A percentile compares a stretch with the other conserved stretches of the same genome.
phyloP scores from a whole-genome alignment of 2,113 vertebrate species.

The Scomber japonicus region DNA sequence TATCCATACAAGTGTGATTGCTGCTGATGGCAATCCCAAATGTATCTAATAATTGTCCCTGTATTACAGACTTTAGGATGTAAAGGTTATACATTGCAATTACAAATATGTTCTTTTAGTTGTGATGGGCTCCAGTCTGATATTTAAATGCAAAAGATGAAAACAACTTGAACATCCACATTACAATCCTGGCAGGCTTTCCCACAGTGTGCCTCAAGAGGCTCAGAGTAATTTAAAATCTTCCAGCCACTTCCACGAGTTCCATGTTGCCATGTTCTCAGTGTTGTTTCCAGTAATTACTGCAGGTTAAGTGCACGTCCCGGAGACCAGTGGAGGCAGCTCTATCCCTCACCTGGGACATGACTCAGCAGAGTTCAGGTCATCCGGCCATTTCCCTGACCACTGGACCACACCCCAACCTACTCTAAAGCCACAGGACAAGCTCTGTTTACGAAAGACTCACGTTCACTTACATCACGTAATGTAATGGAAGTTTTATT shows the following conservation, averaged over 20 bases:
- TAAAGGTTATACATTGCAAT: not conserved
- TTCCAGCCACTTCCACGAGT: constrained; percentile 75
- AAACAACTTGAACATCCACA: constrained; percentile 49
- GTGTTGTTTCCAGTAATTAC: constrained; percentile 85
- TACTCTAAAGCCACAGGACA: constrained; percentile 83
- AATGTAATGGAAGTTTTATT: constrained; percentile 78
- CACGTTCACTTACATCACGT: constrained; percentile 77
- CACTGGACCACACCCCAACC: constrained; percentile 80
- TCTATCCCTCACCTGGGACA: constrained; percentile 84
- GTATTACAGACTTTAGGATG: constrained; percentile 16
- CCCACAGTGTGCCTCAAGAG: constrained; percentile 66
- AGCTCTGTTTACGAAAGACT: constrained; percentile 64
- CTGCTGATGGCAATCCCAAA: not conserved
- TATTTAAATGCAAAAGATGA: constrained; percentile 42
- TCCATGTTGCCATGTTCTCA: constrained; percentile 80
- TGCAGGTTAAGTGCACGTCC: constrained; percentile 84
- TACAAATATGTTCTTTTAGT: not conserved
- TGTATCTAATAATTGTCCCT: constrained; percentile 13
- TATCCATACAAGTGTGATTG: constrained; percentile 29
- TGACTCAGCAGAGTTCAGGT: constrained; percentile 83
- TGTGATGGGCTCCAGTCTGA: constrained; percentile 30
- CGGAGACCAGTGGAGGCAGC: constrained; percentile 78
- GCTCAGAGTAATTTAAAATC: constrained; percentile 77
- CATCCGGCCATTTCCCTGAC: constrained; percentile 82
- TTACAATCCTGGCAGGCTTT: constrained; percentile 62